Conservation (phyloP, 2,113 vertebrate species). For the Channa argus region DNA sequence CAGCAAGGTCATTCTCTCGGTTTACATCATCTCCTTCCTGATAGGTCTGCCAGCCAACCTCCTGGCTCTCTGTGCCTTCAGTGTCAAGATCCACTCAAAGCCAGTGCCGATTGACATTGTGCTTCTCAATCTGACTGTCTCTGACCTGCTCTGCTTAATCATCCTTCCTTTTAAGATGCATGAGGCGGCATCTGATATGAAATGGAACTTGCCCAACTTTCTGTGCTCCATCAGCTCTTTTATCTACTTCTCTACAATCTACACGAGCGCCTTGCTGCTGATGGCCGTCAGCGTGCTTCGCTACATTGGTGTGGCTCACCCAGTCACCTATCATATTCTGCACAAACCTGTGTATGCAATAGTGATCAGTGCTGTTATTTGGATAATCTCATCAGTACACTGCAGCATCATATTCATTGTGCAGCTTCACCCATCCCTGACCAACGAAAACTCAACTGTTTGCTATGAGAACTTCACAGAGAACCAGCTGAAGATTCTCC, state of each 20-base stretch:
- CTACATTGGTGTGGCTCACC: constrained; percentile 82
- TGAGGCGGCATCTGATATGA: constrained; percentile 69
- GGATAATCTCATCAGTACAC: constrained; percentile 79
- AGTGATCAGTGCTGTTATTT: constrained; percentile 67
- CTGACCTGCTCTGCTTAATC: constrained; percentile 84
- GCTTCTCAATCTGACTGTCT: constrained; percentile 83
- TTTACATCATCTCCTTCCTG: constrained; percentile 83
- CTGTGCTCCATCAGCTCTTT: constrained; percentile 82
- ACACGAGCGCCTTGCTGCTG: constrained; percentile 86
- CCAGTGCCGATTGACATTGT: constrained; percentile 78
- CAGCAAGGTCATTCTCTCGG: constrained; percentile 61
- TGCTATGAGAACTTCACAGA: constrained; percentile 82
- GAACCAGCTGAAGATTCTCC: constrained; percentile 73
- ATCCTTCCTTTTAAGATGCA: constrained; percentile 85
- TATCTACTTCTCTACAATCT: constrained; percentile 86
- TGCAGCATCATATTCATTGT: constrained; percentile 79
- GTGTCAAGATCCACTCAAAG: constrained; percentile 72
- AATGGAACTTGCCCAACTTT: constrained; percentile 70
- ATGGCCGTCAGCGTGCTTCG: constrained; percentile 84
- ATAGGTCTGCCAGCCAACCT: constrained; percentile 84
- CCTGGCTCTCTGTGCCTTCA: constrained; percentile 81
- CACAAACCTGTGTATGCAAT: constrained; percentile 59
- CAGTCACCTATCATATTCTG: constrained; percentile 74
- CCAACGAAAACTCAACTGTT: neutral
- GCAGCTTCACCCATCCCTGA: constrained; percentile 48